Evolutionary conservation across 2,888 invertebrate species (phyloP).

Genomic region (Lottia scabra): DNA sequence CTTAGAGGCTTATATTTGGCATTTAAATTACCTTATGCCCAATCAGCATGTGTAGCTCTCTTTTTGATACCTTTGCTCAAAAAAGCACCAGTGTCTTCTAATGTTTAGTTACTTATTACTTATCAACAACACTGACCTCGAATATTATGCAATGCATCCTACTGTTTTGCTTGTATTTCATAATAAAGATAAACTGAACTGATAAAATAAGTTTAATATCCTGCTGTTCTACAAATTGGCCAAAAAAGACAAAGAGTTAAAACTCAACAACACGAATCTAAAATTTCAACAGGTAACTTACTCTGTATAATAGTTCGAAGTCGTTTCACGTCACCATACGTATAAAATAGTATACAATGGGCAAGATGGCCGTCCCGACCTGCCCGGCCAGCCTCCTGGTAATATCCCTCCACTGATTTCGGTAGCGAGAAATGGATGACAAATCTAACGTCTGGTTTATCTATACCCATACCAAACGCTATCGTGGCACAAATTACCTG

Average conservation of each 20-base stretch:
- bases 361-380: constrained; percentile 91
- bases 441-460: constrained; percentile 73
- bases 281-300: constrained; percentile 38
- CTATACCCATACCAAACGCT: constrained; percentile 71
- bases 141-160: too few relatives aligned
- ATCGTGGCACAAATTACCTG: constrained; percentile 70
- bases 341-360: constrained; percentile 89
- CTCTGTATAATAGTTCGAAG: constrained; percentile 66
- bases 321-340: constrained; percentile 79
- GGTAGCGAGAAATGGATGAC: constrained; percentile 94
- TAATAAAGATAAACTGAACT: too few relatives aligned
- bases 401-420: constrained; percentile 95
- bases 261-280: not conserved
- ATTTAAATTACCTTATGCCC: too few relatives aligned
- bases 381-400: constrained; percentile 97
- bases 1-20: too few relatives aligned
- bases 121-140: too few relatives aligned
- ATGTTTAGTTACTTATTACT: too few relatives aligned
- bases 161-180: too few relatives aligned
- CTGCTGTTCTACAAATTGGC: not conserved
- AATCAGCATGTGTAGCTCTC: too few relatives aligned
- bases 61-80: too few relatives aligned
- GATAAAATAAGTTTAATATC: not conserved
- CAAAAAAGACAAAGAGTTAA: not conserved
- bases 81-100: too few relatives aligned